Conservation (phyloP, 1,140 invertebrate genomes). For the Pseudomyrmex pallidus region DNA sequence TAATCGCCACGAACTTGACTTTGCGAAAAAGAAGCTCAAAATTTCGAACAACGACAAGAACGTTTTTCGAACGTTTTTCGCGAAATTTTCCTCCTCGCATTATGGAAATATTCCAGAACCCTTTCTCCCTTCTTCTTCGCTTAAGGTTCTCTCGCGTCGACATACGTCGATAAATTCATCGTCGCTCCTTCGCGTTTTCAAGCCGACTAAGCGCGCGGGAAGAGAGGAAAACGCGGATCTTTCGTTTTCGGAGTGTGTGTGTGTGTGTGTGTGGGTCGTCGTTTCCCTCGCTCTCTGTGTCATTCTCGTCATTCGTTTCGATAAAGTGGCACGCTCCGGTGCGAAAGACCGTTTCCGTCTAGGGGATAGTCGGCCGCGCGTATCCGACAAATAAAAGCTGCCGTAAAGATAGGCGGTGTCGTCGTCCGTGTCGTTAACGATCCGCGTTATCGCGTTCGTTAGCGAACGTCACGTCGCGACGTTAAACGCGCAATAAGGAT, state of each 20-base stretch:
- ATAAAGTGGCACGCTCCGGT: slow-evolving; percentile 50
- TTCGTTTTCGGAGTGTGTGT: too few species aligned
- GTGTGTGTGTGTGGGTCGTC: not conserved
- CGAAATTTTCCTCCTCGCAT: not conserved
- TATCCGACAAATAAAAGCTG: slow-evolving; percentile 72
- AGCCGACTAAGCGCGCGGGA: slow-evolving; percentile 13
- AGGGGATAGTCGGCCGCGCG: slow-evolving; percentile 41
- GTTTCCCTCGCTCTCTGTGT: not conserved
- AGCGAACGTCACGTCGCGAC: slow-evolving; percentile 49
- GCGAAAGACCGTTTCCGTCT: slow-evolving; percentile 57
- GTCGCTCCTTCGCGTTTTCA: slow-evolving; percentile 54
- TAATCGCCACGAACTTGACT: not conserved
- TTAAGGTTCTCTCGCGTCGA: slow-evolving; percentile 37
- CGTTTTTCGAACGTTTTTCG: not conserved
- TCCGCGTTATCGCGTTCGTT: slow-evolving; percentile 47
- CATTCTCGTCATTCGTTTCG: not conserved
- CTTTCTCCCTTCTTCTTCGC: not conserved
- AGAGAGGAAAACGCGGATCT: slow-evolving; percentile 10
- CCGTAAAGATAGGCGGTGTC: slow-evolving; percentile 56
- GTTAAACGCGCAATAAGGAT: slow-evolving; percentile 38
- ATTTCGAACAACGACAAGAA: not conserved
- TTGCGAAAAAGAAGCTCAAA: not conserved
- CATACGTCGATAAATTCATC: slow-evolving; percentile 53
- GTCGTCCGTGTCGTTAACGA: slow-evolving; percentile 40
- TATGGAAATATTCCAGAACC: slow-evolving; percentile 26